Conservation (phyloP, 2,113 vertebrate species). For the Corydoras sp. region DNA sequence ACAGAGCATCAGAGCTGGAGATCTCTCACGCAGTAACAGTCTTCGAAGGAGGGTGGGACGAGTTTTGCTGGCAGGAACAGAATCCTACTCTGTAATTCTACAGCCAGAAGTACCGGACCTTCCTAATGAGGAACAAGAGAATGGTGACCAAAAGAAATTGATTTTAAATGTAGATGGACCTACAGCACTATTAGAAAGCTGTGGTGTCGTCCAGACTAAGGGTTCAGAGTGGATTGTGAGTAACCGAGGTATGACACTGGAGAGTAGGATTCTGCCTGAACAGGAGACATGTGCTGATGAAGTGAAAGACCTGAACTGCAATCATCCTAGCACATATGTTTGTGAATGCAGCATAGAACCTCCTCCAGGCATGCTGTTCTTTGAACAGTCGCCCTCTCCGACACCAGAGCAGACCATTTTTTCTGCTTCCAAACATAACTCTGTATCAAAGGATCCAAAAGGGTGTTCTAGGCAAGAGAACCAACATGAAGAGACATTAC, state of each 20-base stretch:
- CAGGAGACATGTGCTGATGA: slow-evolving; percentile 11
- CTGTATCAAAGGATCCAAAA: no score
- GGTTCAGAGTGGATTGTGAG: background rate
- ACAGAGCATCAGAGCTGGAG: slow-evolving; percentile 65
- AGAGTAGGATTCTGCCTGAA: slow-evolving; percentile 3
- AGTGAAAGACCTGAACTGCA: no score
- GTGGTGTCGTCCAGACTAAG: slow-evolving; percentile 1
- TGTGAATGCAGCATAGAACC: slow-evolving; percentile 59
- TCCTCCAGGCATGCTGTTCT: slow-evolving; percentile 81
- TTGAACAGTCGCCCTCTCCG: slow-evolving; percentile 44
- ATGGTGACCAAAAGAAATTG: slow-evolving; percentile 1
- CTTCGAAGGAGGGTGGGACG: slow-evolving; percentile 77
- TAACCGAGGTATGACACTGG: no score
- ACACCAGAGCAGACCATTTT: no score
- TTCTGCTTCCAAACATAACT: no score
- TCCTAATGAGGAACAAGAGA: slow-evolving; percentile 1
- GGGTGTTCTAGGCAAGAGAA: no score
- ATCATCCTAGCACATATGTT: no score
- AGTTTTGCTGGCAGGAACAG: slow-evolving; percentile 69
- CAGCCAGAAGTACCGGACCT: slow-evolving; percentile 6
- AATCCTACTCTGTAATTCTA: slow-evolving; percentile 17
- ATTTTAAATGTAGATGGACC: background rate
- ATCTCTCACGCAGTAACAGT: slow-evolving; percentile 77
- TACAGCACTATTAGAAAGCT: background rate
- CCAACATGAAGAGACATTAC: no score